Conservation (phyloP, 2,113 vertebrate species). For the Burhinus oedicnemus region DNA sequence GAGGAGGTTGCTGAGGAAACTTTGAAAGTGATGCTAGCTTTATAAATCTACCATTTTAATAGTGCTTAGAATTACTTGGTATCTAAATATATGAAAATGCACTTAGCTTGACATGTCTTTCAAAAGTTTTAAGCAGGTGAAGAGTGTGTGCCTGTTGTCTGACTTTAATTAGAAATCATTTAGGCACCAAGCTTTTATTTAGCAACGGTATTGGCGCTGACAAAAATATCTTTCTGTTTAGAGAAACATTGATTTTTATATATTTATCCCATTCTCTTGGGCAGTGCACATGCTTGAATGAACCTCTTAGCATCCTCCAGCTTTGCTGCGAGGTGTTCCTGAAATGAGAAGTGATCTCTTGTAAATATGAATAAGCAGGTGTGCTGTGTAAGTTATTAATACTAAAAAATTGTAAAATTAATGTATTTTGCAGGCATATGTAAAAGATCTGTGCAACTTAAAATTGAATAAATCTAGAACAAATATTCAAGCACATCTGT, state of each 20-base stretch:
- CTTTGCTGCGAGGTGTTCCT: background rate
- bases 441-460: background rate
- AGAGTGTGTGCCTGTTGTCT: background rate
- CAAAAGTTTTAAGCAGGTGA: background rate
- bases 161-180: background rate
- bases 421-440: background rate
- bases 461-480: conserved; percentile 9
- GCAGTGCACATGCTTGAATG: background rate
- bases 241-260: background rate
- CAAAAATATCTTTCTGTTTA: background rate
- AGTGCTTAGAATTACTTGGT: background rate
- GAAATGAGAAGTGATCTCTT: background rate
- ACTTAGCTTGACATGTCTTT: background rate
- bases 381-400: background rate
- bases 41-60: background rate
- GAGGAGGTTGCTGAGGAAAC: background rate
- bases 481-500: background rate
- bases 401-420: background rate
- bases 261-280: background rate
- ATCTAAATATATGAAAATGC: background rate
- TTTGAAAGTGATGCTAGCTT: background rate
- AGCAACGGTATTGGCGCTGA: background rate
- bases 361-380: background rate
- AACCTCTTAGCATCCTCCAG: background rate
- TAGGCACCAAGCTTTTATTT: background rate